Conservation (phyloP, 2,113 vertebrate genomes). For the Paralichthys olivaceus region DNA sequence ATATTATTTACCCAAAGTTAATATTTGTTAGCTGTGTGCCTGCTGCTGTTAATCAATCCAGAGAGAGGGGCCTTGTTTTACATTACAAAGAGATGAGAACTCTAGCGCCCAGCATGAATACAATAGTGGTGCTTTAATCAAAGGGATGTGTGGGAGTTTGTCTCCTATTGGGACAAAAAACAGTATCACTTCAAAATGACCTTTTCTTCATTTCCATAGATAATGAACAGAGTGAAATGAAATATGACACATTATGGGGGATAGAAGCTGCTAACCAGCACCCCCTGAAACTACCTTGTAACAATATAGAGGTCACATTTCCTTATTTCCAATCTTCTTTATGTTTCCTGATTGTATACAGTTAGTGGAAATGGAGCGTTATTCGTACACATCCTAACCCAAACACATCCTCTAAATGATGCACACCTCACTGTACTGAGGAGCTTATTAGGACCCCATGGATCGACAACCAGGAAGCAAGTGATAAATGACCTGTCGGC, state of each 20-base stretch:
- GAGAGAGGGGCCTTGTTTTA: neutral
- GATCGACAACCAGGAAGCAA: constrained; percentile 2
- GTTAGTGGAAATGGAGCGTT: neutral
- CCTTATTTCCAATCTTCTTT: neutral
- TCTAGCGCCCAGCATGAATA: constrained; percentile 1
- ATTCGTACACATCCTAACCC: neutral
- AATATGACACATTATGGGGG: neutral
- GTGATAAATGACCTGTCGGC: constrained; percentile 29
- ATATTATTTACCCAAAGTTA: neutral
- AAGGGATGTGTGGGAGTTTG: constrained; percentile 39
- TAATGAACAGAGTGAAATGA: neutral
- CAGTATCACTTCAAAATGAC: constrained; percentile 32
- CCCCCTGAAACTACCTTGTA: neutral
- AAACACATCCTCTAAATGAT: neutral
- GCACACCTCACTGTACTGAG: neutral
- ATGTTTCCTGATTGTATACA: neutral
- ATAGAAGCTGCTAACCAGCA: neutral
- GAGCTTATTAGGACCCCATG: neutral
- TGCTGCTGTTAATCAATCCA: constrained; percentile 17
- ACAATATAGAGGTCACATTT: neutral
- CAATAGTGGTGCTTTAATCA: constrained; percentile 34
- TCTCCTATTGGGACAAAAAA: constrained; percentile 27
- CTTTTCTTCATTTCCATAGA: constrained; percentile 27
- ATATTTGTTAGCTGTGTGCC: neutral
- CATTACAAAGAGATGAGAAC: constrained; percentile 15